Evolutionary conservation across 2,888 invertebrate species (phyloP).

Genomic region (Allygus modestus): DNA sequence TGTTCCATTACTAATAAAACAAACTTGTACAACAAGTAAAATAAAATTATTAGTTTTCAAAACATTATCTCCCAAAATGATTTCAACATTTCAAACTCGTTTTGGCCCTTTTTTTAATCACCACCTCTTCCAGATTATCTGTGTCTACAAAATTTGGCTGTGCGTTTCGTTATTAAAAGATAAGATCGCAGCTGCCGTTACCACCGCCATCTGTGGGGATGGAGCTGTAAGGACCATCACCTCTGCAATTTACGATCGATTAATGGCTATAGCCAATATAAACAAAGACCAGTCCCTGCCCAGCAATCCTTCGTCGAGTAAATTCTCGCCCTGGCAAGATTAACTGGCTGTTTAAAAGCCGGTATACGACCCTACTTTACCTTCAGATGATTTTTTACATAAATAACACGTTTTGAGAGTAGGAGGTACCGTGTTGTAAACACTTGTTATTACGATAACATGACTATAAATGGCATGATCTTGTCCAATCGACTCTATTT

Average conservation of each 20-base stretch:
- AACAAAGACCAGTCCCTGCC: background rate
- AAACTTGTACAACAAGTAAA: too few species aligned
- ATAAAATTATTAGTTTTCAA: too few species aligned
- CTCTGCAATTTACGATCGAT: conserved; percentile 26
- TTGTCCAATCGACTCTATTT: too few species aligned
- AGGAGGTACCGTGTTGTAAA: too few species aligned
- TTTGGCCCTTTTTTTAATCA: background rate
- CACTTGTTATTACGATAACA: too few species aligned
- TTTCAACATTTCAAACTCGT: background rate
- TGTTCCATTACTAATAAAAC: too few species aligned
- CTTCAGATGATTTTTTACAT: too few species aligned
- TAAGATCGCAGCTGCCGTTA: conserved; percentile 3
- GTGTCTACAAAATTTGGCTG: background rate
- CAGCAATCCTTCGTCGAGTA: background rate
- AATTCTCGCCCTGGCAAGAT: background rate
- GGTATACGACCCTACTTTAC: too few species aligned
- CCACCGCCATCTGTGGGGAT: background rate
- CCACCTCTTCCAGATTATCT: background rate
- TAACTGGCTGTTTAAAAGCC: too few species aligned
- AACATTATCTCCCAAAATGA: too few species aligned
- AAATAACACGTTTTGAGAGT: too few species aligned
- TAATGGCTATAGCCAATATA: conserved; percentile 19
- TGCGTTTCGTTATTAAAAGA: conserved; percentile 38
- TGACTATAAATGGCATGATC: too few species aligned
- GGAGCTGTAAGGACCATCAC: background rate